A percentile compares a stretch with the other conserved stretches of the same genome.
These are phyloP conservation scores for Platysternon megacephalum DNA, from an alignment of 2,113 vertebrate genomes.

Conservation along the genomic window DNA sequence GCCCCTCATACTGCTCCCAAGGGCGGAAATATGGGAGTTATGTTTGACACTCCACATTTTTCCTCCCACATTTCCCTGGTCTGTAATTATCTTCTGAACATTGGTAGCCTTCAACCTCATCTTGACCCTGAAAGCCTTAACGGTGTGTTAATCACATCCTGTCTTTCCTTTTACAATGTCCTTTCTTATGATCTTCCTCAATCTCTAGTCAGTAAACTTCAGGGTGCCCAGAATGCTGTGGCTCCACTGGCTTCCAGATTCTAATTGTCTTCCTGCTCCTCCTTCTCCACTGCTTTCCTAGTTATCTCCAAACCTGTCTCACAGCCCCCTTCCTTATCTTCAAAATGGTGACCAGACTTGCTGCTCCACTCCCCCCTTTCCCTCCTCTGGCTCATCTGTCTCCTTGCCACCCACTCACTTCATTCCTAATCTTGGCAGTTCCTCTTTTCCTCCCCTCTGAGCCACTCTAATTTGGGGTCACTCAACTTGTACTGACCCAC, in stretches of 20 bases:
- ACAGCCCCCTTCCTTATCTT: neutral
- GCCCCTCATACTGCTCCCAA: rapidly evolving
- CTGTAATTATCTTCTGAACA: neutral
- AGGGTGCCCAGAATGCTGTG: neutral
- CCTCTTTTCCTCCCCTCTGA: neutral
- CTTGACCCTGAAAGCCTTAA: neutral
- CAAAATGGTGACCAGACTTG: neutral
- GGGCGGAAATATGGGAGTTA: rapidly evolving
- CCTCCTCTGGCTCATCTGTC: neutral
- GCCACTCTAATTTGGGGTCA: neutral
- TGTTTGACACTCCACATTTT: neutral
- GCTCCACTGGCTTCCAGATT: neutral
- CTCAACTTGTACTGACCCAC: rapidly evolving
- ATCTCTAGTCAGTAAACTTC: neutral
- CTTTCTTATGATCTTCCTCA: neutral
- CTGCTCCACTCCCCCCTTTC: neutral
- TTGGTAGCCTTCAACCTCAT: neutral
- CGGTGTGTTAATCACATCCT: neutral
- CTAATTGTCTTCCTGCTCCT: neutral
- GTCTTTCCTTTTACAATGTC: neutral
- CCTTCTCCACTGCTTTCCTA: neutral
- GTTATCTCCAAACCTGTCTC: neutral
- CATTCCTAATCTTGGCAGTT: neutral
- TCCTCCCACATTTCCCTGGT: neutral
- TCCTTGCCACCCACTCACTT: neutral